A percentile compares a stretch with the other conserved stretches of the same genome.
Conservation (phyloP, 2,888 invertebrate genomes). For the Abrostola triplasia region DNA sequence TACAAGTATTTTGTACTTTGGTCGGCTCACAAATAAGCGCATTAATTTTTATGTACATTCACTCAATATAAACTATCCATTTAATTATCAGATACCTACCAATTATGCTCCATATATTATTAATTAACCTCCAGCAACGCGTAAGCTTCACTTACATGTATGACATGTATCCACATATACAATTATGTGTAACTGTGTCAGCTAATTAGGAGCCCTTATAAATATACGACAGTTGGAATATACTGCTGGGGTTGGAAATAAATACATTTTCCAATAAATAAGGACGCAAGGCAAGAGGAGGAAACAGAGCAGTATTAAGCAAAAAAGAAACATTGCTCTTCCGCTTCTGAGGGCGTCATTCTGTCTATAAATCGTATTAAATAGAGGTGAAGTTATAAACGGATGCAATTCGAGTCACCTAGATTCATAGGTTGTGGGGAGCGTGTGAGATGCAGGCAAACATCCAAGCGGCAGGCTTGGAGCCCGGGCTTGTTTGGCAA, state of each 20-base stretch:
- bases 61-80: background rate
- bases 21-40: background rate
- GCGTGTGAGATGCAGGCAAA: conserved; percentile 66
- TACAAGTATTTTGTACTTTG: background rate
- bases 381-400: conserved; percentile 64
- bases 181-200: background rate
- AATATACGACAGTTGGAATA: background rate
- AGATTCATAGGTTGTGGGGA: conserved; percentile 64
- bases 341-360: conserved; percentile 14
- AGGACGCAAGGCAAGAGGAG: background rate
- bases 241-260: background rate
- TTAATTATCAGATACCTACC: background rate
- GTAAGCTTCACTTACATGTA: conserved; percentile 4
- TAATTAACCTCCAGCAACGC: conserved; percentile 8
- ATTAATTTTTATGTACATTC: background rate
- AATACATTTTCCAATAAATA: background rate
- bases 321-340: conserved; percentile 13
- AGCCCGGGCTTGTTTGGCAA: conserved; percentile 75
- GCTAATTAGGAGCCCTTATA: conserved; percentile 4
- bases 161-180: background rate
- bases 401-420: conserved; percentile 61
- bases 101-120: conserved; percentile 23
- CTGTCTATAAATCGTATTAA: conserved; percentile 54
- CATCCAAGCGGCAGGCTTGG: conserved; percentile 62
- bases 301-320: background rate